Evolutionary conservation across 2,113 vertebrate species (phyloP).

Genomic region (Ophthalmolycus amberensis): DNA sequence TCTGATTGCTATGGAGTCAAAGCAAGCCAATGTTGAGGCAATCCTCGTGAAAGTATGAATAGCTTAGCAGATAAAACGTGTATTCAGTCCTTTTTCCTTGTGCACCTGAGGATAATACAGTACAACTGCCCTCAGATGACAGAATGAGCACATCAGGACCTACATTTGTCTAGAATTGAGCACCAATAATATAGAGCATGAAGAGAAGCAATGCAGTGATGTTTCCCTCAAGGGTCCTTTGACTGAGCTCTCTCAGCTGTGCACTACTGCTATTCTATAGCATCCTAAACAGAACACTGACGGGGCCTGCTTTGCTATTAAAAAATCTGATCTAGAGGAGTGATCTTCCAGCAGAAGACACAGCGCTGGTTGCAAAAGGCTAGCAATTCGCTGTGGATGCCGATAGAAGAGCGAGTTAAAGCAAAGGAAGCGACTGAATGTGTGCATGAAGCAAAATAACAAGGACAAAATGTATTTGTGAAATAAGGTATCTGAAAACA

Average conservation of each 20-base stretch:
- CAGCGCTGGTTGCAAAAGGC: neutral
- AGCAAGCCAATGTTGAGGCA: slow-evolving; percentile 2
- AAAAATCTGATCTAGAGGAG: slow-evolving; percentile 27
- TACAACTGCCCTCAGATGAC: slow-evolving; percentile 65
- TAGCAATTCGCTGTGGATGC: slow-evolving; percentile 13
- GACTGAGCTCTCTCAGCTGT: slow-evolving; percentile 57
- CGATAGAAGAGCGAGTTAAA: neutral
- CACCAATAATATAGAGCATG: slow-evolving; percentile 58
- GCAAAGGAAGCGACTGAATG: neutral
- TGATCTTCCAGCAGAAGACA: slow-evolving; percentile 7
- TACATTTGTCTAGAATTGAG: slow-evolving; percentile 61
- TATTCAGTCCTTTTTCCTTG: slow-evolving; percentile 19
- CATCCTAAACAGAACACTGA: slow-evolving; percentile 43
- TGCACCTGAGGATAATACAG: slow-evolving; percentile 60
- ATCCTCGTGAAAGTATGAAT: slow-evolving; percentile 42
- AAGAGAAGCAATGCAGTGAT: slow-evolving; percentile 54
- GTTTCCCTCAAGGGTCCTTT: slow-evolving; percentile 53
- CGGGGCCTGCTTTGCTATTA: slow-evolving; percentile 24
- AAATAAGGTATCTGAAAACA: neutral
- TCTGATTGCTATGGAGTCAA: slow-evolving; percentile 13
- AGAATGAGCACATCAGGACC: slow-evolving; percentile 63
- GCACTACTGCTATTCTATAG: slow-evolving; percentile 22
- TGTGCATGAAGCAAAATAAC: neutral
- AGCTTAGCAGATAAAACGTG: slow-evolving; percentile 53
- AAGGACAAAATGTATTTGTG: neutral